Conservation (phyloP, 2,888 invertebrate species). For the Abscondita cerata region DNA sequence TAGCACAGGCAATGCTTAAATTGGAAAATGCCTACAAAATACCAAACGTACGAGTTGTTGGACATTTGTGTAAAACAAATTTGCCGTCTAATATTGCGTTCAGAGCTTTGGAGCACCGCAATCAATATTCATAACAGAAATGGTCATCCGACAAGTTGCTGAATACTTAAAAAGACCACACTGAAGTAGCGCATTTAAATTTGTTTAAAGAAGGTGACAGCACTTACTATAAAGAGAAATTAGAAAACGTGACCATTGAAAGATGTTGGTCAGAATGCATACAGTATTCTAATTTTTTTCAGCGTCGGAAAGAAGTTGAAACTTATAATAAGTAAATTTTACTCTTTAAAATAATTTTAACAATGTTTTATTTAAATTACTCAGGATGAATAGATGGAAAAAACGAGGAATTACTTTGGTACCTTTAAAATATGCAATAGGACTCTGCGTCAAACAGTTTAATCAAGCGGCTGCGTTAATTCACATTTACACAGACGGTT, state of each 20-base stretch:
- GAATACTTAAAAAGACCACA: constrained; percentile 68
- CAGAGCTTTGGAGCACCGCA: constrained; percentile 93
- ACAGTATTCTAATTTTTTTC: constrained; percentile 67
- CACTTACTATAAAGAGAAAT: constrained; percentile 79
- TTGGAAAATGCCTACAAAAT: constrained; percentile 85
- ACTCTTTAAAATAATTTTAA: too few species aligned
- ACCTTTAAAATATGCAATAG: constrained; percentile 86
- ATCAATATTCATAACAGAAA: constrained; percentile 86
- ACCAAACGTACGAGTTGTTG: constrained; percentile 73
- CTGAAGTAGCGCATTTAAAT: constrained; percentile 76
- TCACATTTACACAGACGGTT: constrained; percentile 86
- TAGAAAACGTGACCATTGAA: constrained; percentile 74
- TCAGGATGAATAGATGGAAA: constrained; percentile 81
- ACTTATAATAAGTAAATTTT: constrained; percentile 72
- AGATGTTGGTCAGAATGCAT: constrained; percentile 84
- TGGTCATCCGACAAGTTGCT: constrained; percentile 80
- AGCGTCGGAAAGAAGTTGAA: constrained; percentile 66
- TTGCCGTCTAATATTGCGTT: constrained; percentile 93
- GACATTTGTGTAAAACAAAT: constrained; percentile 86
- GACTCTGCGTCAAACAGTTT: constrained; percentile 76
- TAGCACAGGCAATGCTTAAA: constrained; percentile 85
- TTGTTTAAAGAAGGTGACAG: constrained; percentile 79
- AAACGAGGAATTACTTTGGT: constrained; percentile 85
- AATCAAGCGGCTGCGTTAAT: constrained; percentile 90
- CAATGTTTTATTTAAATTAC: too few species aligned